phyloP scores from a whole-genome alignment of 2,797 vertebrate genomes.

The Sus cebifrons region DNA sequence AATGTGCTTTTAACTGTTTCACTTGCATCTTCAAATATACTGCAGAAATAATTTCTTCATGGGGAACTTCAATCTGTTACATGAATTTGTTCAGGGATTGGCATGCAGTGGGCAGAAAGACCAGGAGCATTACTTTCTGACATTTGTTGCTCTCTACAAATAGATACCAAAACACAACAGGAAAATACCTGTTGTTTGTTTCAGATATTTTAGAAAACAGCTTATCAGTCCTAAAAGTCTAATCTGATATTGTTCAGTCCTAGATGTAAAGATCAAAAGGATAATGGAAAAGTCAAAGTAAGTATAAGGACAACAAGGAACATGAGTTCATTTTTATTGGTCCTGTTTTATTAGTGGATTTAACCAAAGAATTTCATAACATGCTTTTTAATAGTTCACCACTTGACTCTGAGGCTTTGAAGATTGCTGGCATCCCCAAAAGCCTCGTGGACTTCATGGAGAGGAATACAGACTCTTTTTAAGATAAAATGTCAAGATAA shows the following conservation, averaged over 20 bases:
- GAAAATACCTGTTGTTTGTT: slow-evolving; percentile 41
- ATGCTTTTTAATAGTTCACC: slow-evolving; percentile 32
- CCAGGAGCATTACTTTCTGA: slow-evolving; percentile 2
- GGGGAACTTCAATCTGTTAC: background rate
- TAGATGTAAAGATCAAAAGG: slow-evolving; percentile 54
- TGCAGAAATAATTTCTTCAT: slow-evolving; percentile 13
- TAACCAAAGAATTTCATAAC: slow-evolving; percentile 67
- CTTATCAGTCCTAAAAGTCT: slow-evolving; percentile 25
- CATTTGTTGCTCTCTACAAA: slow-evolving; percentile 34
- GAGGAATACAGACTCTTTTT: slow-evolving; percentile 62
- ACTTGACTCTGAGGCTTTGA: slow-evolving; percentile 47
- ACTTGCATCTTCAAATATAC: background rate
- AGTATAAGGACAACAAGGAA: slow-evolving; percentile 24
- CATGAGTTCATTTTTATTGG: slow-evolving; percentile 39
- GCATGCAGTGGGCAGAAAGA: slow-evolving; percentile 17
- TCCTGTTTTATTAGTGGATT: slow-evolving; percentile 68
- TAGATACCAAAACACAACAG: slow-evolving; percentile 17
- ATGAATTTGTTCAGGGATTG: background rate
- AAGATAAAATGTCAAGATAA: slow-evolving; percentile 75
- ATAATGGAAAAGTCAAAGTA: slow-evolving; percentile 65
- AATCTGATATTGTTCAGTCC: slow-evolving; percentile 4
- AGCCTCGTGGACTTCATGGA: background rate
- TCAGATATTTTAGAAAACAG: slow-evolving; percentile 62
- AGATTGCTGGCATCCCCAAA: background rate
- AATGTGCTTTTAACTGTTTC: slow-evolving; percentile 21